These are phyloP conservation scores for Sebastes flavidus DNA, from an alignment of 2,797 vertebrate species.

Conservation along the genomic window DNA sequence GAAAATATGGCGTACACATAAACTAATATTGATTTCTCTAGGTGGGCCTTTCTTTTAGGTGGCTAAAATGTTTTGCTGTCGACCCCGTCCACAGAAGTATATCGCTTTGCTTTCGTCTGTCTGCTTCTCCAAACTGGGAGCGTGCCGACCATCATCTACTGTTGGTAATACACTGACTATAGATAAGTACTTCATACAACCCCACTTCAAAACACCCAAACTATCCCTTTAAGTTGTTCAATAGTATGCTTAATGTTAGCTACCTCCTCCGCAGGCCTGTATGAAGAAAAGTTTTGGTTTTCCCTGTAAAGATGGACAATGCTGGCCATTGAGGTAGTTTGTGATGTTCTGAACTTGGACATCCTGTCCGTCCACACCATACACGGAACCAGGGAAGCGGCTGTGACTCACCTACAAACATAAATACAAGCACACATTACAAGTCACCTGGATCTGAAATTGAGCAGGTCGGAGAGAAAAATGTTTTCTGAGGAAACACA, in stretches of 20 bases:
- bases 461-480: neutral
- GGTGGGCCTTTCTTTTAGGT: no score
- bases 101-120: neutral
- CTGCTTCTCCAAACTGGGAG: neutral
- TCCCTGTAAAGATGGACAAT: constrained; percentile 89
- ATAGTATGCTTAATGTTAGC: neutral
- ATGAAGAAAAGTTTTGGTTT: constrained; percentile 99
- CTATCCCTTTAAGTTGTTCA: neutral
- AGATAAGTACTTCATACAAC: neutral
- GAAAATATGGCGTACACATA: no score
- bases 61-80: no score
- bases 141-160: neutral
- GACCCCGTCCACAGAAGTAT: neutral
- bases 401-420: constrained; percentile 87
- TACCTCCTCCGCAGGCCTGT: constrained; percentile 97
- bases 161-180: neutral
- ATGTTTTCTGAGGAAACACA: neutral
- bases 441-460: neutral
- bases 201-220: neutral
- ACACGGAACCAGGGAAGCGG: constrained; percentile 92
- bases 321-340: constrained; percentile 88
- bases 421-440: neutral
- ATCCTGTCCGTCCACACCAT: constrained; percentile 87
- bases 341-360: constrained; percentile 89
- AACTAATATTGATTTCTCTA: no score